Percentiles rank a stretch among this genome's conserved stretches.
phyloP scores from a whole-genome alignment of 1,140 invertebrate genomes.

The Drepana arcuata region DNA sequence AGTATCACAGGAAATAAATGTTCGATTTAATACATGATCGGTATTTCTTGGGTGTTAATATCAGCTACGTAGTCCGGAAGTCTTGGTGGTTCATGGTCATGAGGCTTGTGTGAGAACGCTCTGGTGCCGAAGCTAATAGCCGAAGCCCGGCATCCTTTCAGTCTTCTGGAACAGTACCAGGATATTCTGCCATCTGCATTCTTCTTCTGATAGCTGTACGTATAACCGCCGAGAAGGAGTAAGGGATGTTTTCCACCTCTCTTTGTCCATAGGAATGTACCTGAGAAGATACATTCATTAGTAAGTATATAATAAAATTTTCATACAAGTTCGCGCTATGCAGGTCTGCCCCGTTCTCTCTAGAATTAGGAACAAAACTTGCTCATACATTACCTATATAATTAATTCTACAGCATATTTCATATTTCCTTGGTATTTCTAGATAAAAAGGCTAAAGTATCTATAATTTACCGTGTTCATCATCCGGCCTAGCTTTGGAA shows the following conservation, averaged over 20 bases:
- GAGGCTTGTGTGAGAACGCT: conserved; percentile 31
- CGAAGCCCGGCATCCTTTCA: conserved; percentile 50
- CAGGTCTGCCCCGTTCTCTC: no score
- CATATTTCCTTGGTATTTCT: background rate
- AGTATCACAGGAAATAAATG: no score
- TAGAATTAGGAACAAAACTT: no score
- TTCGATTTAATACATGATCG: no score
- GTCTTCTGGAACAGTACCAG: conserved; percentile 58
- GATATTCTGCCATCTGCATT: conserved; percentile 54
- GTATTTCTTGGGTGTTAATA: no score
- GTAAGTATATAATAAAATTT: conserved; percentile 3
- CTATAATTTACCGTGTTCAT: background rate
- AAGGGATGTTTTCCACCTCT: conserved; percentile 55
- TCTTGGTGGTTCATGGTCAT: conserved; percentile 48
- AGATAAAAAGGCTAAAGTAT: background rate
- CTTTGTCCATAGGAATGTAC: conserved; percentile 52
- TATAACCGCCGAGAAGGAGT: conserved; percentile 41
- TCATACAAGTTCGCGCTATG: no score
- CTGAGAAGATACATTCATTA: conserved; percentile 15
- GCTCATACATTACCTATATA: conserved; percentile 1
- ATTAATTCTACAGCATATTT: conserved; percentile 2
- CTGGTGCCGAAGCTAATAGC: conserved; percentile 44
- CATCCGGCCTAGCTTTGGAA: no score
- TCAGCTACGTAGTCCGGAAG: conserved; percentile 11
- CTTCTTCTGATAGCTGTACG: conserved; percentile 57